Conservation (phyloP, 2,113 vertebrate species). For the Campylomormyrus numenius region DNA sequence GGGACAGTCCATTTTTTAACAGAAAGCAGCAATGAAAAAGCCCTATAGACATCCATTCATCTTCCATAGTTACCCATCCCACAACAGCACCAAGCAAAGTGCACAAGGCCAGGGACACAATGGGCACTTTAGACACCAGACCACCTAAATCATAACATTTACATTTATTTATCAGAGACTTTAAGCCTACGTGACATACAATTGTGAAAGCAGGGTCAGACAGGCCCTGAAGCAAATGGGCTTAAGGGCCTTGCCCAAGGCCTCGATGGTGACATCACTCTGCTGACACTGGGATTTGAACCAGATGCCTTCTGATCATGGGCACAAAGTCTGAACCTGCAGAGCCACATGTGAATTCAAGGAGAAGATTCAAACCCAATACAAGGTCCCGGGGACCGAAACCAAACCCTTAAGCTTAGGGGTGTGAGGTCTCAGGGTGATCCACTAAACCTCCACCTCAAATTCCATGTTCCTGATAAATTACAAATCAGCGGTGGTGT, state of each 20-base stretch:
- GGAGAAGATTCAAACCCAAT: neutral
- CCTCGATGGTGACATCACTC: neutral
- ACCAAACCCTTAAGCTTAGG: neutral
- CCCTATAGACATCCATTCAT: neutral
- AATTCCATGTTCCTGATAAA: neutral
- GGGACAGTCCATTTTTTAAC: neutral
- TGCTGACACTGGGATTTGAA: neutral
- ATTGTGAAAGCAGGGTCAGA: neutral
- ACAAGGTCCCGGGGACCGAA: neutral
- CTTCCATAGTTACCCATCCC: neutral
- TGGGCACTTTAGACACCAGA: neutral
- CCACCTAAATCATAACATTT: neutral
- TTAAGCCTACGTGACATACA: neutral
- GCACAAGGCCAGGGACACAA: neutral
- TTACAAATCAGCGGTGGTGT: neutral
- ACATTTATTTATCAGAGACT: neutral
- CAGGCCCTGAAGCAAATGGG: neutral
- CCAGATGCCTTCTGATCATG: neutral
- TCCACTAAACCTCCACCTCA: neutral
- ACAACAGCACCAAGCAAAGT: neutral
- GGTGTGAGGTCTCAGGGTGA: neutral
- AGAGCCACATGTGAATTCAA: neutral
- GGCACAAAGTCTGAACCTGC: neutral
- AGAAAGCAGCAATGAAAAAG: conserved; percentile 10
- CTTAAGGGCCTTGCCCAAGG: neutral